These are phyloP conservation scores for Lucifuga dentata DNA, from an alignment of 2,113 vertebrate species.

Conservation along the genomic window DNA sequence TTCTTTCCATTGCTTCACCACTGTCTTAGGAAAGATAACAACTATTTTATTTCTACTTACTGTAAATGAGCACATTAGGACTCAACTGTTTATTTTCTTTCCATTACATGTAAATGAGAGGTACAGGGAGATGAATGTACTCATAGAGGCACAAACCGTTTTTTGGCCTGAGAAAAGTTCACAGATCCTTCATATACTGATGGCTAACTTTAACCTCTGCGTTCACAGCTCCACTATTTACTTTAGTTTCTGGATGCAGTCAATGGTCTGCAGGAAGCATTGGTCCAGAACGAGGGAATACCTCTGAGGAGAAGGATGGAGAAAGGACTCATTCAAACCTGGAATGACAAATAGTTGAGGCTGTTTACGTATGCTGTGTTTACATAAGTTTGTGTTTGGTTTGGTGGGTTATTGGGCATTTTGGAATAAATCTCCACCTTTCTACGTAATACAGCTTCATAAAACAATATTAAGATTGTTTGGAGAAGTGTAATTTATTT, in stretches of 20 bases:
- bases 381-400: constrained; percentile 83
- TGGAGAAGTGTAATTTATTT: constrained; percentile 74
- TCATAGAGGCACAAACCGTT: constrained; percentile 77
- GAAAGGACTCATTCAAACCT: constrained; percentile 84
- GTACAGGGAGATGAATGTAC: constrained; percentile 73
- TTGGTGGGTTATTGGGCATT: constrained; percentile 83
- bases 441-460: constrained; percentile 74
- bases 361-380: constrained; percentile 83
- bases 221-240: constrained; percentile 80
- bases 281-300: constrained; percentile 85
- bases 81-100: constrained; percentile 78
- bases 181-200: constrained; percentile 76
- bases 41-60: constrained; percentile 68
- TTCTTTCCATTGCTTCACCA: neutral
- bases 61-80: constrained; percentile 77
- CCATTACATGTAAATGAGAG: constrained; percentile 83
- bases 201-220: constrained; percentile 83
- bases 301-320: constrained; percentile 82
- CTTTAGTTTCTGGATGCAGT: constrained; percentile 84
- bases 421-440: constrained; percentile 84
- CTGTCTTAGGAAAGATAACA: constrained; percentile 53
- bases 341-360: constrained; percentile 85
- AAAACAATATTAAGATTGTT: constrained; percentile 82
- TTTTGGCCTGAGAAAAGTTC: constrained; percentile 76
- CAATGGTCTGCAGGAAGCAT: constrained; percentile 85